Evolutionary conservation across 2,888 invertebrate species (phyloP).

Genomic region (Keiferia lycopersicella): DNA sequence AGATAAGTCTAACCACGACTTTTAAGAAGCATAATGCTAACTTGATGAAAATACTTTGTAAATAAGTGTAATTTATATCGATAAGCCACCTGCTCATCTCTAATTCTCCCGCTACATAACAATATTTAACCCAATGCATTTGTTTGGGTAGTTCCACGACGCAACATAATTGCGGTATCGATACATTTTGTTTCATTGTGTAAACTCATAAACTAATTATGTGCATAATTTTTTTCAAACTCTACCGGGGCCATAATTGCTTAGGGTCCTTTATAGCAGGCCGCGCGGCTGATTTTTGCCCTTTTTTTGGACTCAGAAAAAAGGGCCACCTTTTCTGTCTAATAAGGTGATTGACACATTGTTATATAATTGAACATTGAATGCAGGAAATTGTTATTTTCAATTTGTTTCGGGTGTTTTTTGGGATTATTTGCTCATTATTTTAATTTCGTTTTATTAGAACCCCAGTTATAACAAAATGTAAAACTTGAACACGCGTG

Average conservation of each 20-base stretch:
- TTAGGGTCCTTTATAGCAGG: slow-evolving; percentile 57
- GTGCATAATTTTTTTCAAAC: slow-evolving; percentile 44
- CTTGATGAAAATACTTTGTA: neutral
- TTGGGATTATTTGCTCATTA: slow-evolving; percentile 15
- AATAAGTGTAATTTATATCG: neutral
- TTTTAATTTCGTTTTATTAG: slow-evolving; percentile 13
- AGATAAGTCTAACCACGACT: too few relatives aligned
- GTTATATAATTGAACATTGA: slow-evolving; percentile 55
- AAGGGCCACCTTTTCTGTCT: slow-evolving; percentile 56
- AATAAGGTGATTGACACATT: slow-evolving; percentile 77
- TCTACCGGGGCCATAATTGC: slow-evolving; percentile 51
- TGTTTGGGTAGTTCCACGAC: slow-evolving; percentile 68
- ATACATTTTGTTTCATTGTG: slow-evolving; percentile 65
- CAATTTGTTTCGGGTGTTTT: slow-evolving; percentile 24
- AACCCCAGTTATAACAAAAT: neutral
- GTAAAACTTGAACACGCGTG: too few relatives aligned
- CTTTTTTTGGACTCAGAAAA: slow-evolving; percentile 43
- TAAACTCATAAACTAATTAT: slow-evolving; percentile 77
- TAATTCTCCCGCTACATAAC: slow-evolving; percentile 36
- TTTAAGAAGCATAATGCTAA: too few relatives aligned
- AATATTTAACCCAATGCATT: slow-evolving; percentile 65
- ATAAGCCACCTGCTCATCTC: slow-evolving; percentile 38
- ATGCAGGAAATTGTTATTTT: slow-evolving; percentile 30
- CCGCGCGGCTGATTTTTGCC: slow-evolving; percentile 48
- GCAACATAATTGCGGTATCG: slow-evolving; percentile 67